These are phyloP conservation scores for Linnaemya tessellans DNA, from an alignment of 2,888 invertebrate genomes.

Conservation along the genomic window DNA sequence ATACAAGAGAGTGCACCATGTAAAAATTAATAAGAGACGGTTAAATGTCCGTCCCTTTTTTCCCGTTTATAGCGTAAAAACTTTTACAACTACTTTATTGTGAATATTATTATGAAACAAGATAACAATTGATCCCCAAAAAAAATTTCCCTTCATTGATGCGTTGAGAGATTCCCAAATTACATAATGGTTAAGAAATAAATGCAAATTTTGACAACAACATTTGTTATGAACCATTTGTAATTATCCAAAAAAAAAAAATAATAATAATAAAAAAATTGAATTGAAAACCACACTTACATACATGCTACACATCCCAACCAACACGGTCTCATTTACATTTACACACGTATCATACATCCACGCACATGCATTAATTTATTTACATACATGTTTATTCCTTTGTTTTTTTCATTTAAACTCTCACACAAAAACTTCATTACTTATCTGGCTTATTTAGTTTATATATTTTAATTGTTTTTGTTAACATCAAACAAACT, in stretches of 20 bases:
- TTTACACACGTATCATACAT: not conserved
- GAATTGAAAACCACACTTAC: conserved; percentile 64
- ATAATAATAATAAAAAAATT: not conserved
- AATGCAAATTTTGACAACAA: conserved; percentile 20
- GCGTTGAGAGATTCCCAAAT: conserved; percentile 15
- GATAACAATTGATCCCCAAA: conserved; percentile 44
- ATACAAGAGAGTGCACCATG: conserved; percentile 81
- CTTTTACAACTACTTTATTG: conserved; percentile 70
- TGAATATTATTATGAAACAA: conserved; percentile 44
- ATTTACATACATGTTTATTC: conserved; percentile 25
- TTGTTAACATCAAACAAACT: conserved; percentile 56
- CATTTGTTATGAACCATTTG: conserved; percentile 59
- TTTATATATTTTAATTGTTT: conserved; percentile 50
- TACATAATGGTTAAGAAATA: conserved; percentile 39
- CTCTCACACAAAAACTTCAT: conserved; percentile 50
- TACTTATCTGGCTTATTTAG: conserved; percentile 63
- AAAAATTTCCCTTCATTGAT: conserved; percentile 26
- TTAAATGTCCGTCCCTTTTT: conserved; percentile 7
- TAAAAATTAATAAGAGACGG: conserved; percentile 13
- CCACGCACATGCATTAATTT: conserved; percentile 3
- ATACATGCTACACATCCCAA: conserved; percentile 37
- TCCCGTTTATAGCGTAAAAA: conserved; percentile 40
- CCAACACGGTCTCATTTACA: conserved; percentile 59
- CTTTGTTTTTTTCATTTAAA: conserved; percentile 32
- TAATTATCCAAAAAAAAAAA: conserved; percentile 35